Evolutionary conservation across 2,113 vertebrate genomes (phyloP).

Genomic region (Hyperopisus bebe): DNA sequence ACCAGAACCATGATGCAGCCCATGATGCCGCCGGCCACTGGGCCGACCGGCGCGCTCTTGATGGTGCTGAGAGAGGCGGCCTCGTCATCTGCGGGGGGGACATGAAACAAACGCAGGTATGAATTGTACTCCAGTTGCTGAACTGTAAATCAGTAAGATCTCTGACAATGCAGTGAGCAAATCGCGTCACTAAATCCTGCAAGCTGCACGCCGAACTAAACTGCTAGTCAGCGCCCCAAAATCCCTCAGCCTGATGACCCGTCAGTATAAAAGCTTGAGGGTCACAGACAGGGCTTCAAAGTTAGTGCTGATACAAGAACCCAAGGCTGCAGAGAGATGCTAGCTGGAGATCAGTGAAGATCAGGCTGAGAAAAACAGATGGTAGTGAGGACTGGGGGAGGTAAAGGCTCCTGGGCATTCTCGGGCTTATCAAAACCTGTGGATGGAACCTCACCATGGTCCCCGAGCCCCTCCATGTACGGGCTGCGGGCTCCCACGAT

Average conservation of each 20-base stretch:
- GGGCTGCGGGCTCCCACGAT: slow-evolving; percentile 96
- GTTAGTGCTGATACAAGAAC: neutral
- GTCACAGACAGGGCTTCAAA: neutral
- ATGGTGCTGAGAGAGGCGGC: slow-evolving; percentile 91
- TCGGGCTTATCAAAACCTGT: neutral
- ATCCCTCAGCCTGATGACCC: neutral
- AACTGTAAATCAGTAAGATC: neutral
- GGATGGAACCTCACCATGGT: slow-evolving; percentile 65
- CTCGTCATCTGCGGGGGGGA: slow-evolving; percentile 72
- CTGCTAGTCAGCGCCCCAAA: neutral
- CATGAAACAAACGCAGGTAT: neutral
- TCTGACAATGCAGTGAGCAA: neutral
- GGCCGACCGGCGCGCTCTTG: slow-evolving; percentile 90
- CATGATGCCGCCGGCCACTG: slow-evolving; percentile 95
- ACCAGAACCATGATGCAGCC: slow-evolving; percentile 97
- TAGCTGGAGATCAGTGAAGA: neutral
- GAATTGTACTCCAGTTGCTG: neutral
- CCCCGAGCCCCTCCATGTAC: slow-evolving; percentile 81
- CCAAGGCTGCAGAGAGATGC: neutral
- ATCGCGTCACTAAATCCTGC: neutral
- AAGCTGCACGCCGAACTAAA: neutral
- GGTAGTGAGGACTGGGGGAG: neutral
- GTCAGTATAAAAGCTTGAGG: neutral
- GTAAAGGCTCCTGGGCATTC: neutral
- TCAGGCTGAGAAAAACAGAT: neutral